A percentile compares a stretch with the other conserved stretches of the same genome.
Conservation (phyloP, 1,140 invertebrate species). For the Apocrypta bakeri region DNA sequence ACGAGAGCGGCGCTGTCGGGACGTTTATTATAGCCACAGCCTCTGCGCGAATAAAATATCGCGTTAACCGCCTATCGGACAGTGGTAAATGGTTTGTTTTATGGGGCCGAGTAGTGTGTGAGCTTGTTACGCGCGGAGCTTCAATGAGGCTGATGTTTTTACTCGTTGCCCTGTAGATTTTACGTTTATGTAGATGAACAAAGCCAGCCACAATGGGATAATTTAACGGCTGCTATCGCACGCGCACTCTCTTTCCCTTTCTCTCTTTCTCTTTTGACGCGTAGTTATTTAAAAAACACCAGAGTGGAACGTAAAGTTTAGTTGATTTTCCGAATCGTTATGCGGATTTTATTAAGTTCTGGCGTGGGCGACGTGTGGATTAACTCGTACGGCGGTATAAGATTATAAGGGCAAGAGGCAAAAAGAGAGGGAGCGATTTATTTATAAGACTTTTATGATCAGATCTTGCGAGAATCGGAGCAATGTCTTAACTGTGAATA, state of each 20-base stretch:
- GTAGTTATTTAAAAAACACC: too few species aligned
- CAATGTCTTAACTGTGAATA: too few species aligned
- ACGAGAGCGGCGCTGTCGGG: not conserved
- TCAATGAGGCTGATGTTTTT: constrained; percentile 42
- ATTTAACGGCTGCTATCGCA: not conserved
- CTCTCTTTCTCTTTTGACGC: too few species aligned
- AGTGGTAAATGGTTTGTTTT: constrained; percentile 28
- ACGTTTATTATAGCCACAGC: constrained; percentile 17
- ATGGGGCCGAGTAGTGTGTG: not conserved
- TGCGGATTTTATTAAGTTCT: not conserved
- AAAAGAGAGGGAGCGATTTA: not conserved
- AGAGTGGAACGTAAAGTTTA: not conserved
- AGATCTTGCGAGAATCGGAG: not conserved
- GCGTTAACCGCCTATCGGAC: constrained; percentile 24
- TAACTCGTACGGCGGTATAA: not conserved
- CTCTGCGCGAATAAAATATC: constrained; percentile 18
- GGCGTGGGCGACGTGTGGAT: not conserved
- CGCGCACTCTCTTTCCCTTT: not conserved
- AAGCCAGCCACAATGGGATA: constrained; percentile 11
- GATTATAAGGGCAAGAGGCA: not conserved
- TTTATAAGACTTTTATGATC: not conserved
- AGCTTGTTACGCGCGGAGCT: constrained; percentile 30
- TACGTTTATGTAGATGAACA: constrained; percentile 3
- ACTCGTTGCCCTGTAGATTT: constrained; percentile 6
- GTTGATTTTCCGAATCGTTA: not conserved